A percentile compares a stretch with the other conserved stretches of the same genome.
Conservation (phyloP, 2,797 vertebrate genomes). For the Psittacula echo region DNA sequence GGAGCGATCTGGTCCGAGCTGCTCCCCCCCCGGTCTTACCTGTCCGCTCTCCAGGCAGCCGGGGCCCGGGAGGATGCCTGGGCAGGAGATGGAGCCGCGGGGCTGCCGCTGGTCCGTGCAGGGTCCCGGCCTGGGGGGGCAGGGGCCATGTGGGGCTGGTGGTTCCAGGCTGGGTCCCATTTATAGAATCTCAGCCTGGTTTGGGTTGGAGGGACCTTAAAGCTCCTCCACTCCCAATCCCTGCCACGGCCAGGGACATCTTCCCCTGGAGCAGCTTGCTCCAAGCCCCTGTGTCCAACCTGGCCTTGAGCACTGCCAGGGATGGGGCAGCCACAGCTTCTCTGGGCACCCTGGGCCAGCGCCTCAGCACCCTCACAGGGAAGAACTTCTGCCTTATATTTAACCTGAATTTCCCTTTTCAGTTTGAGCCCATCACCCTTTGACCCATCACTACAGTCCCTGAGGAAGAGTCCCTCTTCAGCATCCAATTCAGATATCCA, state of each 20-base stretch:
- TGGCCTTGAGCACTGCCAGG: too few relatives aligned
- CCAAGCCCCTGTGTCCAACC: too few relatives aligned
- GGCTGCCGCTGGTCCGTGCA: accelerated
- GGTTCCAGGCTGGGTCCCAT: not conserved
- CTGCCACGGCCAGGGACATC: too few relatives aligned
- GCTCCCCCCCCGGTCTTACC: too few relatives aligned
- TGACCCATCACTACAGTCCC: not conserved
- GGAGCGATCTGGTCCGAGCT: not conserved
- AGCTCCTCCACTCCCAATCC: too few relatives aligned
- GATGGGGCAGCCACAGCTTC: too few relatives aligned
- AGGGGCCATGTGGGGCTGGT: not conserved
- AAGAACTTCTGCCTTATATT: not conserved
- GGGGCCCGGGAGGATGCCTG: not conserved
- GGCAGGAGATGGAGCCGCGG: accelerated
- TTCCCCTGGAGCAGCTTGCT: too few relatives aligned
- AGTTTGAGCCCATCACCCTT: not conserved
- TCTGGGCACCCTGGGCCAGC: too few relatives aligned
- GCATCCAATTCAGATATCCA: not conserved
- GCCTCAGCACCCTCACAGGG: not conserved
- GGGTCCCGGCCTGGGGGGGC: not conserved
- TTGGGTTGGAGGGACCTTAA: too few relatives aligned
- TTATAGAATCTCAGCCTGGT: too few relatives aligned
- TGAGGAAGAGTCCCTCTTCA: not conserved
- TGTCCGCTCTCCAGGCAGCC: not conserved
- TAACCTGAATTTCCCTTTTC: not conserved